Evolutionary conservation across 2,888 invertebrate genomes (phyloP).

Genomic region (Nemoura dubitans): DNA sequence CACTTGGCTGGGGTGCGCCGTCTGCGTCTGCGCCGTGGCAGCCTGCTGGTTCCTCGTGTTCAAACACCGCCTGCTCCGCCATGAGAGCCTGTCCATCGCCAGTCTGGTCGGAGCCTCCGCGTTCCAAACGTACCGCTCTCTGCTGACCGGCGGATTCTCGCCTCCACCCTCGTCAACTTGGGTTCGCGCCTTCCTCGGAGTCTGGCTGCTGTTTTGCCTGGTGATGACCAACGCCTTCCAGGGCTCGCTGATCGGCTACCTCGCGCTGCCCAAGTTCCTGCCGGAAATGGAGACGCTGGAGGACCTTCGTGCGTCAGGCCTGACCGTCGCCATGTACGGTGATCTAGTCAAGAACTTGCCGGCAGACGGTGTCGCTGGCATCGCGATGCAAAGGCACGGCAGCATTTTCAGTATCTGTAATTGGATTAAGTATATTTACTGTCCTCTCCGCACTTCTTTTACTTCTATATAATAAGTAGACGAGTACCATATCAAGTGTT

Average conservation of each 20-base stretch:
- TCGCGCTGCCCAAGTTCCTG: constrained; percentile 60
- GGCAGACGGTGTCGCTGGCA: not conserved
- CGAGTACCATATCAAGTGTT: too few relatives aligned
- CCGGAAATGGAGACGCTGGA: constrained; percentile 61
- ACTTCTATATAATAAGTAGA: too few relatives aligned
- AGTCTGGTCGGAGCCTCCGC: not conserved
- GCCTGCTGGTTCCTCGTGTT: constrained; percentile 15
- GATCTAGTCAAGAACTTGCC: not conserved
- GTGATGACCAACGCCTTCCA: constrained; percentile 60
- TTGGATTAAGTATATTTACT: too few relatives aligned
- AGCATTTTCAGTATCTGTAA: constrained; percentile 55
- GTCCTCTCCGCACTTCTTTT: too few relatives aligned
- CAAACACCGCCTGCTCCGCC: not conserved
- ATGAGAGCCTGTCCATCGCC: not conserved
- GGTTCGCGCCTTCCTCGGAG: constrained; percentile 51
- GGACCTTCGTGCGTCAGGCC: not conserved
- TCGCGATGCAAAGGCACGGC: not conserved
- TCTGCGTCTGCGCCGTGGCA: not conserved
- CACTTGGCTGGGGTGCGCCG: constrained; percentile 53
- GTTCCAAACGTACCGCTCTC: not conserved
- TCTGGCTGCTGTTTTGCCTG: constrained; percentile 58
- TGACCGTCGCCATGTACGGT: not conserved
- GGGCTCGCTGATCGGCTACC: constrained; percentile 61
- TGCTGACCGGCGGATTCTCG: not conserved
- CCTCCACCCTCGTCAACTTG: not conserved